phyloP scores from a whole-genome alignment of 2,888 invertebrate genomes.

The Andrena flavipes region DNA sequence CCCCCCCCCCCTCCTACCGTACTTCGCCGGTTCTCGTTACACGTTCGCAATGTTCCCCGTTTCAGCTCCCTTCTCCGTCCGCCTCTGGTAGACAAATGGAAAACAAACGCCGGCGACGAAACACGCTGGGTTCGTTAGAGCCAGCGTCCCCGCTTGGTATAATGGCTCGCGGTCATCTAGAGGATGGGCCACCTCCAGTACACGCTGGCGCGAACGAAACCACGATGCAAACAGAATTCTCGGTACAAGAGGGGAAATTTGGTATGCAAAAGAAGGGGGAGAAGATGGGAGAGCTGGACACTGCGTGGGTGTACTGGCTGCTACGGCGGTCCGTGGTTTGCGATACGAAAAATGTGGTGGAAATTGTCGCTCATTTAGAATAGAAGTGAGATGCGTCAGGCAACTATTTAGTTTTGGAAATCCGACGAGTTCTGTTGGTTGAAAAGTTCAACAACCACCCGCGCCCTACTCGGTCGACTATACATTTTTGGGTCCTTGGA shows the following conservation, averaged over 20 bases:
- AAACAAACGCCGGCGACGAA: slow-evolving; percentile 42
- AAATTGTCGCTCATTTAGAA: neutral
- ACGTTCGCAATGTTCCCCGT: neutral
- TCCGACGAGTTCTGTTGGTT: too few relatives aligned
- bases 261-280: slow-evolving; percentile 31
- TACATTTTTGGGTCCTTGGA: too few relatives aligned
- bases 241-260: slow-evolving; percentile 15
- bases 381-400: neutral
- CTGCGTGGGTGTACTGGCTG: neutral
- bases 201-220: slow-evolving; percentile 3
- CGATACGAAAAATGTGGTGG: neutral
- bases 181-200: neutral
- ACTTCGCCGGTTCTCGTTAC: neutral
- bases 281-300: neutral
- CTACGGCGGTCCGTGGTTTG: neutral
- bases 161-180: slow-evolving; percentile 51
- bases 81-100: slow-evolving; percentile 39
- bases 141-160: slow-evolving; percentile 14
- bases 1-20: neutral
- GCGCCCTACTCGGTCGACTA: too few relatives aligned
- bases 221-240: slow-evolving; percentile 21
- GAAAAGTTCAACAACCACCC: too few relatives aligned
- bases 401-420: too few relatives aligned
- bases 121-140: slow-evolving; percentile 51
- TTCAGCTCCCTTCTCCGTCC: too few relatives aligned